Evolutionary conservation across 2,797 vertebrate species (phyloP), one percentile per base, ranked within the genome.

Genomic region (Phaenicophaeus curvirostris): DNA sequence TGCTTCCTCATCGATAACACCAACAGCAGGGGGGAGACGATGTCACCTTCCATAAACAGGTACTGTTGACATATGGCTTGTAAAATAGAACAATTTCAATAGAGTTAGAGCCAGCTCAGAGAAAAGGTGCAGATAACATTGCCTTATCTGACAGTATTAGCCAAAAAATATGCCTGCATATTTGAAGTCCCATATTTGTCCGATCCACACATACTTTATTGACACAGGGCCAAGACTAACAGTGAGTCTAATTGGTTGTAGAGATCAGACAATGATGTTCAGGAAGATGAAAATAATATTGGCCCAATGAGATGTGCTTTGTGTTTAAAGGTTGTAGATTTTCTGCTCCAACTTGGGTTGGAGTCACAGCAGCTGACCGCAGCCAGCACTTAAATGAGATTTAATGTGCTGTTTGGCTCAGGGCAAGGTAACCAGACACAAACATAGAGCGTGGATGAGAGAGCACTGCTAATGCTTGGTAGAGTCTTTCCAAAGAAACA

Each of bases 1-100:
- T 97, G 98, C 97, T 98, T 98, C 98, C 97, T 97, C 96, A 30
- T 79, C 33, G 97, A 98, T 98, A 98, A 98, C 96, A 92, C 65
- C 89, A 83, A 89, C 82, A 44, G 94, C 80, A 31, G 96, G 86
- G 69, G 89, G 86, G 92, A 89, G 96, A 83, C 41, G 3, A 85
- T 74, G 94, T 97, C 96, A 77, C 81, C 93, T 96, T 97, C 96
- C 94, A 97, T 95, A 98, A 98, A 97, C 98, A 98, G 97, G 97
- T 92, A 81, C 69, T 97, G 97, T 97, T 97, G 97, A 92, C 87
- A 92, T 48, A 91, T 28, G 48, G 76, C 88, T 58, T 93, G 97
- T 96, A 95, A 95, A 96, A 91, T 71, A 89, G 94, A 79, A 94
- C 72, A 33, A 81, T 93, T 90, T 76, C 95, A 86, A 44, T 16